A percentile compares a stretch with the other conserved stretches of the same genome.
phyloP scores from a whole-genome alignment of 1,140 invertebrate species.

The Scaptomyza graminum region DNA sequence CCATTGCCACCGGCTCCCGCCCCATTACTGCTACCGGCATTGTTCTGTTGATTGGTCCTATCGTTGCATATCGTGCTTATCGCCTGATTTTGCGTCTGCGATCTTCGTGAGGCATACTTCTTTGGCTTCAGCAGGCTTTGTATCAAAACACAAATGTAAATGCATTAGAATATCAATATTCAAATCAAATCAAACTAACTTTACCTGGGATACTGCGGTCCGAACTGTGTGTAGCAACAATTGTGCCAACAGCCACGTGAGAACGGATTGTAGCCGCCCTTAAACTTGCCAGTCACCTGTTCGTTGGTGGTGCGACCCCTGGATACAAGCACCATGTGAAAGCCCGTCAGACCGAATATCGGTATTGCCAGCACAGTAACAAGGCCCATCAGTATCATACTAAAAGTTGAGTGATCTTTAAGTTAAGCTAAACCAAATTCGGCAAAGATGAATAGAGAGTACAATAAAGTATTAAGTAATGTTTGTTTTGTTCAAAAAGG shows the following conservation, averaged over 20 bases:
- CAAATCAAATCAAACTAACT: not conserved
- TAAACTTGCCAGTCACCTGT: conserved; percentile 99
- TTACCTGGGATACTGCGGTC: conserved; percentile 97
- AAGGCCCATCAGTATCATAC: conserved; percentile 96
- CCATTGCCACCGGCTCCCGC: conserved; percentile 55
- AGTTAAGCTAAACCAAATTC: conserved; percentile 85
- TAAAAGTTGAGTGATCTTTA: conserved; percentile 74
- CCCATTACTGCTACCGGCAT: conserved; percentile 46
- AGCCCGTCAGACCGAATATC: conserved; percentile 98
- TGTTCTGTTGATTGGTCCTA: conserved; percentile 74
- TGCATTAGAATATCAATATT: conserved; percentile 6
- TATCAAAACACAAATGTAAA: not conserved
- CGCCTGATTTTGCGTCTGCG: conserved; percentile 81
- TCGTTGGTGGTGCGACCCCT: conserved; percentile 99
- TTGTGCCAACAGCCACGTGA: conserved; percentile 96
- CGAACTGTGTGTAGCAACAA: conserved; percentile 97
- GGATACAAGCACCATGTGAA: conserved; percentile 98
- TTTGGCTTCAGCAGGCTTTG: conserved; percentile 85
- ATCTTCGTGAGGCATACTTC: conserved; percentile 84
- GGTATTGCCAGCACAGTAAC: conserved; percentile 96
- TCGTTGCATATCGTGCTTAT: conserved; percentile 84
- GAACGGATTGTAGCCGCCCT: conserved; percentile 98
- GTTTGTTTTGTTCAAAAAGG: conserved; percentile 51
- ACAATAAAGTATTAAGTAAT: too few species aligned
- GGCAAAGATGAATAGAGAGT: too few species aligned